Conservation (phyloP, 2,888 invertebrate genomes). For the Ichneumon xanthorius region DNA sequence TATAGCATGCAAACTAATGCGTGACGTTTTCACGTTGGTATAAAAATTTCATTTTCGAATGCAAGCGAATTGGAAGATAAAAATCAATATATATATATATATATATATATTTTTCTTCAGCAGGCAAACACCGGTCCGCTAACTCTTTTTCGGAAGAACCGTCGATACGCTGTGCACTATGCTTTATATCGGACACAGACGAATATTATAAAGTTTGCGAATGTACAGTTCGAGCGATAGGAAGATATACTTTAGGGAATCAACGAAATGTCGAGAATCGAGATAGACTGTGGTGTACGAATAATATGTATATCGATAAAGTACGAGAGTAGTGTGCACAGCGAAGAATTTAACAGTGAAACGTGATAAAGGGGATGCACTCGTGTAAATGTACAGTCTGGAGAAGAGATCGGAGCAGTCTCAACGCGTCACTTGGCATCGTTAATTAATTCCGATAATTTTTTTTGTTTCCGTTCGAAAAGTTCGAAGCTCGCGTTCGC, state of each 20-base stretch:
- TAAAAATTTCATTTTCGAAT: not conserved
- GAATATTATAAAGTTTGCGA: constrained; percentile 13
- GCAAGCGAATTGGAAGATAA: not conserved
- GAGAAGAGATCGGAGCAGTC: constrained; percentile 29
- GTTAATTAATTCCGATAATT: not conserved
- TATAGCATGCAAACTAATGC: constrained; percentile 28
- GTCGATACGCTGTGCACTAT: not conserved
- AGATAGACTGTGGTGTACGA: constrained; percentile 30
- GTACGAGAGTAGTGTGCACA: constrained; percentile 64
- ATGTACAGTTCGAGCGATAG: not conserved
- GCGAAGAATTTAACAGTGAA: constrained; percentile 53
- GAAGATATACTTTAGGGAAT: not conserved
- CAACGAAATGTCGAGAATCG: constrained; percentile 2
- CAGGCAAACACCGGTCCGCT: not conserved
- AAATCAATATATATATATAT: not conserved
- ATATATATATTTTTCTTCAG: not conserved
- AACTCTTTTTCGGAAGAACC: not conserved
- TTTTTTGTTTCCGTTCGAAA: not conserved
- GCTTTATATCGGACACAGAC: constrained; percentile 6
- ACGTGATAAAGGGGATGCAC: not conserved
- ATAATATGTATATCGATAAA: constrained; percentile 67
- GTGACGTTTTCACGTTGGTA: constrained; percentile 13
- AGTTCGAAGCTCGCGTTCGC: not conserved
- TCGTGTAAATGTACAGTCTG: constrained; percentile 26
- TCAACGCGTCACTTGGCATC: not conserved